Evolutionary conservation across 2,888 invertebrate species (phyloP).

Genomic region (Odontomyia ornata): DNA sequence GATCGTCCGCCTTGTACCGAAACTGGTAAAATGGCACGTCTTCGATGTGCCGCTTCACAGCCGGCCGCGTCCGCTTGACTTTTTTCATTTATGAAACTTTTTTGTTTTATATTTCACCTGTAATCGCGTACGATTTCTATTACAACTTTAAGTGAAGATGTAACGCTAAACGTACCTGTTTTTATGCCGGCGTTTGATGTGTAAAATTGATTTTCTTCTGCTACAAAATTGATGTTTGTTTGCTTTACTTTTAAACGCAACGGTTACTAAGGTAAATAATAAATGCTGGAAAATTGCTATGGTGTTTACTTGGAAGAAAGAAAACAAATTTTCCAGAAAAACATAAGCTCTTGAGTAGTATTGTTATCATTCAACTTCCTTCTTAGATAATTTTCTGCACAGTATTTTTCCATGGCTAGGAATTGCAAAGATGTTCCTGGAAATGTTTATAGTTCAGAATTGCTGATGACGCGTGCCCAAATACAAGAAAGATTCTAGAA

Average conservation of each 20-base stretch:
- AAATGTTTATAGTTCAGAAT: too few relatives aligned
- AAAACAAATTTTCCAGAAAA: too few relatives aligned
- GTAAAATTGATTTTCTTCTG: conserved; percentile 10
- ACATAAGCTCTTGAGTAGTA: too few relatives aligned
- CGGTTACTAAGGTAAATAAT: conserved; percentile 11
- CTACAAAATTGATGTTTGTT: conserved; percentile 7
- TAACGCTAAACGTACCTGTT: conserved; percentile 9
- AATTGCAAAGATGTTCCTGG: too few relatives aligned
- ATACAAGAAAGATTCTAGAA: too few relatives aligned
- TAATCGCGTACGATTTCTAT: not conserved
- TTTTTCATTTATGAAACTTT: conserved; percentile 38
- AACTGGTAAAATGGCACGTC: conserved; percentile 62
- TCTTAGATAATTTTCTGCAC: too few relatives aligned
- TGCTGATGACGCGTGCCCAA: too few relatives aligned
- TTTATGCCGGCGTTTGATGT: conserved; percentile 15
- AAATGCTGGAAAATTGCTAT: too few relatives aligned
- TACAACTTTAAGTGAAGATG: not conserved
- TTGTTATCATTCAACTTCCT: too few relatives aligned
- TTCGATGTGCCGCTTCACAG: conserved; percentile 48
- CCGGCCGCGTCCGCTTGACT: conserved; percentile 21
- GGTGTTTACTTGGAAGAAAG: too few relatives aligned
- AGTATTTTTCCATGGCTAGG: too few relatives aligned
- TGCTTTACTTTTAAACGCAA: not conserved
- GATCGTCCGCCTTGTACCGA: conserved; percentile 59
- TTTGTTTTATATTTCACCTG: not conserved